Evolutionary conservation across 1,140 invertebrate species (phyloP), one percentile per base, ranked within the genome.

Genomic region (Aporrectodea caliginosa): DNA sequence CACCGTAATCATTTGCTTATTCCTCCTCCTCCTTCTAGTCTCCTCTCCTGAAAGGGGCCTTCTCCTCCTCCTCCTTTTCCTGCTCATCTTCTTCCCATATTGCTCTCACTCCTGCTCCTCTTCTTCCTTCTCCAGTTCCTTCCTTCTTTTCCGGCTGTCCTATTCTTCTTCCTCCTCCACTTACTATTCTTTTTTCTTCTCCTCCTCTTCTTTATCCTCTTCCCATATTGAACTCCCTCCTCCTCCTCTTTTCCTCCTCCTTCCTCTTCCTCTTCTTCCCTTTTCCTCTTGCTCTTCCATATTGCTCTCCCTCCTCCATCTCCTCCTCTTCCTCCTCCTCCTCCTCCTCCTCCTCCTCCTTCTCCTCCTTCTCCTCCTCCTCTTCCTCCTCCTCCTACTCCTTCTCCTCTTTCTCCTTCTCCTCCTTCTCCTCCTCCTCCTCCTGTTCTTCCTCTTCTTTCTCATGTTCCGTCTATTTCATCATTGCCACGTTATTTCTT

Each of bases 321-420:
- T 58, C 43, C 43, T 58, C 43, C 43, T 58, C 43, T 58, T 58
- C 43, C 43, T 58, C 43, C 43, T 58, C 6, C 43, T 58, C 43
- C 43, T 58, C 6, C 43, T 58, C 43, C 43, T 58, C 43, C 43
- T 58, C 43, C 43, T 58, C 43, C 43, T 58, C 43, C 43, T 58
- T 22, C 43, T 58, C 43, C 43, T 58, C 43, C 43, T 58, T 22
- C 43, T 58, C 43, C 43, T 58, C 43, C 43, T 22, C 22, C 6
- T 58, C 43, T 22, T 12, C 43, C 43, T 58, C 58, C 80, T 69
- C 32, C 80, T 22, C 35, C 69, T 75, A 27, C 73, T 31, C 68
- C 76, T 82, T 35, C 78, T 70, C 78, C 69, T 82, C 69, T 81
- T 70, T 82, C 79, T 82, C 79, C 78, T 75, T 81, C 74, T 82